Evolutionary conservation across 1,140 invertebrate genomes (phyloP).

Genomic region (Lucilia cuprina): DNA sequence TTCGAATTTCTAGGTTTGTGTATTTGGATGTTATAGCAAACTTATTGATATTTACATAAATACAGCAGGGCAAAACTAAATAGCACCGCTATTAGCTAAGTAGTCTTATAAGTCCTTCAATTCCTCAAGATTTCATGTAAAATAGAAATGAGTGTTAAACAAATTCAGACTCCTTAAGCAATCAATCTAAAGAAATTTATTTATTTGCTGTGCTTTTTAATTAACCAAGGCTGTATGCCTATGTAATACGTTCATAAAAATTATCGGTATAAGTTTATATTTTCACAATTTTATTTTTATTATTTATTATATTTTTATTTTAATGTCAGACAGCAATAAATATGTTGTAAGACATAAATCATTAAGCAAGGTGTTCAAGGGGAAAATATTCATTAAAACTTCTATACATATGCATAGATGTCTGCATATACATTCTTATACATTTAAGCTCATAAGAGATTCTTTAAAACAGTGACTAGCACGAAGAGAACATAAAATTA

Average conservation of each 20-base stretch:
- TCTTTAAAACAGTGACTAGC: not conserved
- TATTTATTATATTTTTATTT: not conserved
- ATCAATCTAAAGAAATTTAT: too few species aligned
- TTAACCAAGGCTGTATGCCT: not conserved
- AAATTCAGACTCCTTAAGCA: too few species aligned
- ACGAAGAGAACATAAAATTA: too few species aligned
- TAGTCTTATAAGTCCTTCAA: too few species aligned
- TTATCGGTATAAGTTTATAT: not conserved
- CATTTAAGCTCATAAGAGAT: too few species aligned
- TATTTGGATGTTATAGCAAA: not conserved
- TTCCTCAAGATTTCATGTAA: too few species aligned
- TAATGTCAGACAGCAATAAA: conserved; percentile 14
- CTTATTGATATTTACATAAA: not conserved
- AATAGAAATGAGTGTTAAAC: too few species aligned
- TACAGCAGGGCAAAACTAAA: not conserved
- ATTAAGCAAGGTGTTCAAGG: conserved; percentile 12
- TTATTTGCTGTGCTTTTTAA: not conserved
- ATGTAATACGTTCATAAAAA: too few species aligned
- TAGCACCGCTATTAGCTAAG: too few species aligned
- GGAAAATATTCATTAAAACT: conserved; percentile 14
- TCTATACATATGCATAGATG: too few species aligned
- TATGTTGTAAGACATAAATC: conserved; percentile 17
- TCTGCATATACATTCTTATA: too few species aligned
- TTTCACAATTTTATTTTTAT: not conserved
- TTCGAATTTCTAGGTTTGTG: not conserved